These are phyloP conservation scores for Neodiprion lecontei DNA, from an alignment of 1,140 invertebrate species.

Conservation along the genomic window DNA sequence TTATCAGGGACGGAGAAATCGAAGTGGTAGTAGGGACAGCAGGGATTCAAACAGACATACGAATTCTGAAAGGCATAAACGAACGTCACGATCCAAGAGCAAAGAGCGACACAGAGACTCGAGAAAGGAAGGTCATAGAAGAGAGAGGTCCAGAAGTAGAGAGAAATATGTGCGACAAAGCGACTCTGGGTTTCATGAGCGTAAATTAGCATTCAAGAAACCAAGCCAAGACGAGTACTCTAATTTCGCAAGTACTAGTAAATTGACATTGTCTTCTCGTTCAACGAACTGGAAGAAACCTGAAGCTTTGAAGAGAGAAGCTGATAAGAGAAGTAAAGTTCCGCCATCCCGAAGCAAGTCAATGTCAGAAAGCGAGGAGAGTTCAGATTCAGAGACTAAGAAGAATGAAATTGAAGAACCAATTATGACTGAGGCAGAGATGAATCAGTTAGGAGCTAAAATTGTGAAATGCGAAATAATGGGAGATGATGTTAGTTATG, in stretches of 20 bases:
- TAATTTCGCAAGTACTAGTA: background rate
- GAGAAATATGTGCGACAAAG: conserved; percentile 12
- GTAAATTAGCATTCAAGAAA: conserved; percentile 57
- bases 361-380: conserved; percentile 13
- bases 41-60: conserved; percentile 26
- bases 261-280: background rate
- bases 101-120: conserved; percentile 22
- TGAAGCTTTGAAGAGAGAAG: conserved; percentile 19
- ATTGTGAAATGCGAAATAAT: conserved; percentile 91
- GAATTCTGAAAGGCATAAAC: conserved; percentile 13
- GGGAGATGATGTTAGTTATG: conserved; percentile 71
- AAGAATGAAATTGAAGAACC: conserved; percentile 37
- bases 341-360: conserved; percentile 23
- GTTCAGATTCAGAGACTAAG: conserved; percentile 7
- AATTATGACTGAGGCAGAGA: conserved; percentile 76
- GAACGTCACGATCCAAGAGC: conserved; percentile 37
- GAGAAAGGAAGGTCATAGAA: background rate
- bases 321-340: background rate
- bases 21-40: background rate
- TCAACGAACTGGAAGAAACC: conserved; percentile 46
- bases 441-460: conserved; percentile 88
- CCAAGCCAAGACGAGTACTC: conserved; percentile 48
- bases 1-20: background rate
- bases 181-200: conserved; percentile 36
- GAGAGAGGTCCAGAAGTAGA: conserved; percentile 9